Evolutionary conservation across 1,140 invertebrate genomes (phyloP), one percentile per base, ranked within the genome.

Genomic region (Maconellicoccus hirsutus): DNA sequence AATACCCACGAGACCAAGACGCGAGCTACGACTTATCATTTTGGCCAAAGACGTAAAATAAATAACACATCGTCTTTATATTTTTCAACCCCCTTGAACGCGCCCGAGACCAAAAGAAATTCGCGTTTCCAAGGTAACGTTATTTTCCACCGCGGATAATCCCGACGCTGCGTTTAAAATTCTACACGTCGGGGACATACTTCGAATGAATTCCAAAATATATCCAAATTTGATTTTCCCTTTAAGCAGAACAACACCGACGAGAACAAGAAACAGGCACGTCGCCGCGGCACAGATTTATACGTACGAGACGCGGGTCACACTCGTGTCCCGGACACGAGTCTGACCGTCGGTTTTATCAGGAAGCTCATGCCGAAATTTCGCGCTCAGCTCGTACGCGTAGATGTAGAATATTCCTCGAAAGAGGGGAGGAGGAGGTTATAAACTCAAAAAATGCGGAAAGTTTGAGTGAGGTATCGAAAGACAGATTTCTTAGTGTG

Each of bases 171-270:
- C 42, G 42, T 52, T 52, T 52, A 52, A 52, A 52, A 52, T 52
- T 52, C 42, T 52, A 52, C 42, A 19, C 42, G 42, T 52, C 42
- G n/a, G 42, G 16, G 42, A 52, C 42, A 52, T 19, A 19, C 42
- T 52, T 52, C 42, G 42, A 52, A 52, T 52, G 42, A 52, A 52
- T 52, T 52, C 42, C 42, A 52, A 52, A 52, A 52, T 52, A 16
- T 52, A 52, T 52, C 42, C 42, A 52, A 52, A 52, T 52, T 52
- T 52, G 42, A 52, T 52, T 52, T 52, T 52, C n/a, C 2, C 16
- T 16, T 16, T 33, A 3, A n/a, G 29, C 29, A 33, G 12, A 33
- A 12, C 12, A 33, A 4, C 6, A 52, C 42, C 6, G 3, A 52
- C 16, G 16, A 52, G 42, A 52, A 52, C 2, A 52, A 52, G 42